Conservation (phyloP, 2,113 vertebrate species). For the Nibea coibor region DNA sequence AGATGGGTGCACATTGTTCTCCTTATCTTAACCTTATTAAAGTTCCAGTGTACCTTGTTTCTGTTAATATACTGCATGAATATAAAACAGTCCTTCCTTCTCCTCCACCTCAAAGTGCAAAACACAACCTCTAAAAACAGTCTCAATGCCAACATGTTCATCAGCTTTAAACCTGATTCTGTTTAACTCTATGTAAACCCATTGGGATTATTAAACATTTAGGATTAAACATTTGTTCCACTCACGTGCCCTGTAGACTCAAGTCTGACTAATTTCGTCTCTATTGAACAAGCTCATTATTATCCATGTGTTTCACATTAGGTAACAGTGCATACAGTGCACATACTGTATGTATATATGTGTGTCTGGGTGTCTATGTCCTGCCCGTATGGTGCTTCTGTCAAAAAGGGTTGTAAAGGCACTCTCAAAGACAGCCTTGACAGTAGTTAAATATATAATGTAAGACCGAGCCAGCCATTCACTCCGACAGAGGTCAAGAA, state of each 20-base stretch:
- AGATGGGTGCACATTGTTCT: neutral
- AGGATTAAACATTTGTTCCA: constrained; percentile 41
- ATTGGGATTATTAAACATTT: constrained; percentile 46
- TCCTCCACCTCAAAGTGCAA: constrained; percentile 23
- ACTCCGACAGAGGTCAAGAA: constrained; percentile 33
- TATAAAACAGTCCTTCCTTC: constrained; percentile 8
- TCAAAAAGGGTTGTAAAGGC: constrained; percentile 52
- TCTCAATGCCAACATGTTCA: constrained; percentile 23
- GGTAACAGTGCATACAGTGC: constrained; percentile 26
- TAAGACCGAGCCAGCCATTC: constrained; percentile 24
- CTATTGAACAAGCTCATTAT: constrained; percentile 44
- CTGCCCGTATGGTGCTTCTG: constrained; percentile 30
- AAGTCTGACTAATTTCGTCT: constrained; percentile 51
- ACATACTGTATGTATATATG: constrained; percentile 20
- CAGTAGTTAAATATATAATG: constrained; percentile 33
- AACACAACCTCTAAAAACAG: constrained; percentile 40
- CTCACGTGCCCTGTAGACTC: constrained; percentile 3
- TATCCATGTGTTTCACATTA: constrained; percentile 60
- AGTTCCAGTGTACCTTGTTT: neutral
- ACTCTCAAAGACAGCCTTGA: constrained; percentile 39
- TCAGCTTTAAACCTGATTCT: constrained; percentile 39
- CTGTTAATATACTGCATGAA: neutral
- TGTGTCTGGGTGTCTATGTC: constrained; percentile 20
- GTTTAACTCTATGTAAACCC: constrained; percentile 16
- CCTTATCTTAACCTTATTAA: neutral